Base-by-base conservation (phyloP, 2,888 invertebrate species). In the Aphrophora alni region DNA sequence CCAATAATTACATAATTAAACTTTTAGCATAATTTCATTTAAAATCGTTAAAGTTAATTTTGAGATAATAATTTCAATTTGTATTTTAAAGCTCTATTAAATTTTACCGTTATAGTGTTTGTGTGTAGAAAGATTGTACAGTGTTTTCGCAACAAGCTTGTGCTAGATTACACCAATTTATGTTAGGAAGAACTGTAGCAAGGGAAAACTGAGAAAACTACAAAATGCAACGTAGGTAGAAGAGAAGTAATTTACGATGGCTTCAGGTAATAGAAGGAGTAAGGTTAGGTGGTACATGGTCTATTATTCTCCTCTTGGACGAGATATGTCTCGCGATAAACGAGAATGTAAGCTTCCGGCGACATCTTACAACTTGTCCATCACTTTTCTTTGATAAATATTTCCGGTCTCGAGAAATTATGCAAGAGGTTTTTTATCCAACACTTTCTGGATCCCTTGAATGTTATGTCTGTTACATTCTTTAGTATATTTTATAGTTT, bases 171-270 rank as follows among this genome's bases (percentile, higher is more conserved):
- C n/a, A n/a, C n/a, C n/a, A n/a, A n/a, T n/a, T n/a, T n/a, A n/a
- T n/a, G n/a, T n/a, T n/a, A n/a, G n/a, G n/a, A n/a, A 12, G 44
- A 17, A 17, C 44, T 8, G 44, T 44, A 59, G n/a, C 59, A 7
- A 21, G 59, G n/a, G 59, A 59, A 59, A 59, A 59, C 17, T n/a
- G 44, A 8, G 44, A 44, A 44, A 44, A 44, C 44, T 59, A 59
- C 21, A 59, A 59, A 59, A 59, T 10, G 59, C 21, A 21, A 59
- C 10, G 59, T 59, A n/a, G 21, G 27, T 75, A 44, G 73, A 38
- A 78, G 51, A 26, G 17, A 26, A 72, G 73, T 78, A 74, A 71
- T 59, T 59, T 59, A 59, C 28, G 38, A 27, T 17, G 51, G 17
- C 28, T 21, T 17, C 26, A 26, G 51, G 38, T 8, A 72, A 68